Conservation (phyloP, 2,113 vertebrate genomes). For the Synodontis membranacea region DNA sequence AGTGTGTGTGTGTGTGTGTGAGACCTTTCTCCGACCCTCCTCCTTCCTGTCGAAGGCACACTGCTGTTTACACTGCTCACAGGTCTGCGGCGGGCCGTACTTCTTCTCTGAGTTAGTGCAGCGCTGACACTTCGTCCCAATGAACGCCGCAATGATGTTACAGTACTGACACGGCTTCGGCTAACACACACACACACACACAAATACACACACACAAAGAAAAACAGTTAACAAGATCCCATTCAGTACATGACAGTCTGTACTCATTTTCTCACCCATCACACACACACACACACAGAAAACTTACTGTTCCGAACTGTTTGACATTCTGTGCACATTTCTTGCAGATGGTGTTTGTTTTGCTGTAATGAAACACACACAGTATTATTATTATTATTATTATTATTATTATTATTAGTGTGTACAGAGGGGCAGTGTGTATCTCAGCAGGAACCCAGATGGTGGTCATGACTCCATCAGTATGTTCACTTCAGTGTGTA, state of each 20-base stretch:
- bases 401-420: background rate
- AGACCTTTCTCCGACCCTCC: conserved; percentile 96
- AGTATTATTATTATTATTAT: background rate
- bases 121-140: conserved; percentile 96
- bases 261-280: background rate
- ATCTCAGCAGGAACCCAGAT: background rate
- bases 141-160: conserved; percentile 98
- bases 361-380: conserved; percentile 75
- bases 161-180: conserved; percentile 97
- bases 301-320: conserved; percentile 95
- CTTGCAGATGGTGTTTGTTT: conserved; percentile 99
- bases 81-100: conserved; percentile 93
- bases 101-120: conserved; percentile 99
- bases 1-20: background rate
- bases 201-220: background rate
- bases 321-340: conserved; percentile 99
- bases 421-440: background rate
- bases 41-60: conserved; percentile 98
- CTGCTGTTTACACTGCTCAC: conserved; percentile 97
- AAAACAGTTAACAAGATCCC: no score
- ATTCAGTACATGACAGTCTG: no score
- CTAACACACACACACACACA: conserved; percentile 63
- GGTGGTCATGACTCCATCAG: background rate
- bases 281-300: background rate
- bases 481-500: background rate